phyloP scores from a whole-genome alignment of 2,113 vertebrate species.

The Boulengeromyrus knoepffleri region DNA sequence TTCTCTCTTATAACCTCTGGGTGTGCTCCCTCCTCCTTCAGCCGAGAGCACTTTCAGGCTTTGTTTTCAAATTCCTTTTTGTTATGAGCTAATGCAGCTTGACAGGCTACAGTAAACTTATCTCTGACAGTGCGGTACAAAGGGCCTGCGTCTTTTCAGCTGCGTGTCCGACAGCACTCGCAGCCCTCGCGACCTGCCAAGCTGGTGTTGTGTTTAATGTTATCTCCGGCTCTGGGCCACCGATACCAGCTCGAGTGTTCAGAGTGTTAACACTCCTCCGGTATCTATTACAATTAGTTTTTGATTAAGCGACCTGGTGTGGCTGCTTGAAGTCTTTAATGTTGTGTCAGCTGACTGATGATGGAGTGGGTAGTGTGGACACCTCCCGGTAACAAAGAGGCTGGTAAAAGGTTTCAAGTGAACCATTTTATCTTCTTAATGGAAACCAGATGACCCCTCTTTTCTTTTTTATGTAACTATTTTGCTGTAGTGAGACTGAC shows the following conservation, averaged over 20 bases:
- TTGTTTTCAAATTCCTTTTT: constrained; percentile 36
- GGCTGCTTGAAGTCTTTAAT: constrained; percentile 95
- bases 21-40: not conserved
- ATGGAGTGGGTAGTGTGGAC: constrained; percentile 84
- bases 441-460: constrained; percentile 91
- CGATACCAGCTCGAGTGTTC: constrained; percentile 80
- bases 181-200: constrained; percentile 61
- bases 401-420: constrained; percentile 93
- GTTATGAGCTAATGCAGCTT: constrained; percentile 34
- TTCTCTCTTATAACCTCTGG: constrained; percentile 6
- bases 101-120: constrained; percentile 24
- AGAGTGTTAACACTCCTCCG: constrained; percentile 92
- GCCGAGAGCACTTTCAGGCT: constrained; percentile 29
- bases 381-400: constrained; percentile 90
- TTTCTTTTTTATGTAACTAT: constrained; percentile 66
- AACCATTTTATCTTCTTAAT: constrained; percentile 99
- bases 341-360: constrained; percentile 94
- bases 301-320: constrained; percentile 92
- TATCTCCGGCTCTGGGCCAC: constrained; percentile 72
- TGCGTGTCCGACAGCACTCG: constrained; percentile 67
- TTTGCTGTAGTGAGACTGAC: constrained; percentile 57
- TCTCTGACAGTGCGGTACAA: constrained; percentile 54
- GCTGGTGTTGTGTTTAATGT: constrained; percentile 87
- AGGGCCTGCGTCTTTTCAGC: constrained; percentile 61
- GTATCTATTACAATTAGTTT: constrained; percentile 99